A percentile compares a stretch with the other conserved stretches of the same genome.
Evolutionary conservation across 1,140 invertebrate genomes (phyloP).

Genomic region (Drosophila jambulina): DNA sequence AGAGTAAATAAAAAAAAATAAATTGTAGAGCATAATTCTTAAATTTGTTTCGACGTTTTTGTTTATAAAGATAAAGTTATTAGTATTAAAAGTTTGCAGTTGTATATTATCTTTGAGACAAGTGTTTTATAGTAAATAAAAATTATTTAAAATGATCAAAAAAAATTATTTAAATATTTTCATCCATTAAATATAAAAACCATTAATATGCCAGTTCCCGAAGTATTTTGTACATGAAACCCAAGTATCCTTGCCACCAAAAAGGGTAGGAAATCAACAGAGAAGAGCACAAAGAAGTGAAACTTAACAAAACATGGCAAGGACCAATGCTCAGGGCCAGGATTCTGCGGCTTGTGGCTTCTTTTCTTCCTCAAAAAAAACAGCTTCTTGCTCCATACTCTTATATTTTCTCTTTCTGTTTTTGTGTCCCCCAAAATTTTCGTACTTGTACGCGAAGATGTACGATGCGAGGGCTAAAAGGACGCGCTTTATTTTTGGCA

Average conservation of each 20-base stretch:
- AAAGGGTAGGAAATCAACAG: conserved; percentile 22
- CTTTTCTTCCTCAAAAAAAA: conserved; percentile 2
- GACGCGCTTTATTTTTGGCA: conserved; percentile 51
- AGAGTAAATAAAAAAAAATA: no score
- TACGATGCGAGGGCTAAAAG: conserved; percentile 40
- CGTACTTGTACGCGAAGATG: conserved; percentile 44
- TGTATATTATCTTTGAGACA: no score
- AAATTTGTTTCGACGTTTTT: no score
- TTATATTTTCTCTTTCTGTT: conserved; percentile 14
- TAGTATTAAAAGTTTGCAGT: no score
- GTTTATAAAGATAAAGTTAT: no score
- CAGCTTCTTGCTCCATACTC: conserved; percentile 14
- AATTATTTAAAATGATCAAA: no score
- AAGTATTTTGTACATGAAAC: not conserved
- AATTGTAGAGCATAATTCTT: no score
- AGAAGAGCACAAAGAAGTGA: conserved; percentile 26
- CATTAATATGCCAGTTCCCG: no score
- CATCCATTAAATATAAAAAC: not conserved
- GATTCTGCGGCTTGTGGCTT: conserved; percentile 71
- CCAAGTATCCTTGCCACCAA: not conserved
- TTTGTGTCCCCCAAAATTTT: conserved; percentile 33
- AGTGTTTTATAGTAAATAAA: no score
- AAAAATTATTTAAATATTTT: no score
- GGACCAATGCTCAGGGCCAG: conserved; percentile 46
- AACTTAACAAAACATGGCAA: conserved; percentile 58